Conservation (phyloP, 2,113 vertebrate species). For the Chionodraco myersi region DNA sequence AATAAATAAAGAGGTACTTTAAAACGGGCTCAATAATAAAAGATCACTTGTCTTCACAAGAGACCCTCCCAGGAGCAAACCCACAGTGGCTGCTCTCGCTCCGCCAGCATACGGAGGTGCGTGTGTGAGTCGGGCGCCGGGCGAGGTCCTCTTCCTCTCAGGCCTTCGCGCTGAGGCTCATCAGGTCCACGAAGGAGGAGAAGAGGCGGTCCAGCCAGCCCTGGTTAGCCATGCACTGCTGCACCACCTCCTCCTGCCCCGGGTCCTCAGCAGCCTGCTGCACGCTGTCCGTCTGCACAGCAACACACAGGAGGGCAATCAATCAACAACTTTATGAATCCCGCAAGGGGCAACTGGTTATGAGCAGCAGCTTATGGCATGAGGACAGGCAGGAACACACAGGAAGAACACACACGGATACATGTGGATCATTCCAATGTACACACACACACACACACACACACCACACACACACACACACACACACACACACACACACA, state of each 20-base stretch:
- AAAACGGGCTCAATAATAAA: constrained; percentile 41
- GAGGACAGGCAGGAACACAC: too few relatives aligned
- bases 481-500: too few relatives aligned
- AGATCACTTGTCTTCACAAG: constrained; percentile 14
- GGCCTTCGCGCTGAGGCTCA: constrained; percentile 82
- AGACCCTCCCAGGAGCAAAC: constrained; percentile 26
- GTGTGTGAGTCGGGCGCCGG: neutral
- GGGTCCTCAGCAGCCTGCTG: constrained; percentile 90
- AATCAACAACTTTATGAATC: too few relatives aligned
- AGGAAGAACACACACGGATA: too few relatives aligned
- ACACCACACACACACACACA: too few relatives aligned
- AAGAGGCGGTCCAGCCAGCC: constrained; percentile 91
- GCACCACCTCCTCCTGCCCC: constrained; percentile 94
- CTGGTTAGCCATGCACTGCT: constrained; percentile 94
- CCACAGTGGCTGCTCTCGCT: neutral
- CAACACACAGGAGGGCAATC: neutral
- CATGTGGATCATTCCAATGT: too few relatives aligned
- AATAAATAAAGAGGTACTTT: constrained; percentile 46
- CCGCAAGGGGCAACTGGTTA: too few relatives aligned
- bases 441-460: too few relatives aligned
- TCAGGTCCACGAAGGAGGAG: constrained; percentile 89
- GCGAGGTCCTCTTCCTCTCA: constrained; percentile 43
- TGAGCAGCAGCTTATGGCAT: too few relatives aligned
- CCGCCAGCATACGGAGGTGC: neutral
- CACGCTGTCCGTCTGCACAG: constrained; percentile 87